Conservation (phyloP, 2,888 invertebrate genomes). For the Apamea monoglypha region DNA sequence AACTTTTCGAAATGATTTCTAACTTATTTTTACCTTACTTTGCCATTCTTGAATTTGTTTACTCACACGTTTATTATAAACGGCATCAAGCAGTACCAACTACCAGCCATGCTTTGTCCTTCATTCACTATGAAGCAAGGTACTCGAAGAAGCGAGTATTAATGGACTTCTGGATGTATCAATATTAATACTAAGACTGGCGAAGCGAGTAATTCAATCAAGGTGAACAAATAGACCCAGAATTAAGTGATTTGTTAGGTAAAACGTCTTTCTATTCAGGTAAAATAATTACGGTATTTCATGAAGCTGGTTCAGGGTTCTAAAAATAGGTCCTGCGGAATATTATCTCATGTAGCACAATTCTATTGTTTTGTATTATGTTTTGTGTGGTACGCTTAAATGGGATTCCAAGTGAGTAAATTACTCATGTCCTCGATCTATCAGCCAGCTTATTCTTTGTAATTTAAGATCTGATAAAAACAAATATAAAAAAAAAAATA, state of each 20-base stretch:
- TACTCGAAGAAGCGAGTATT: constrained; percentile 21
- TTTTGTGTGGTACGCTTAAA: not conserved
- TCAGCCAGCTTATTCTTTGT: not conserved
- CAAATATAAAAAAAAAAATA: not conserved
- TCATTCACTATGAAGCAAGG: constrained; percentile 5
- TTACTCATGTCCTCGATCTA: not conserved
- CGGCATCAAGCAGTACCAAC: not conserved
- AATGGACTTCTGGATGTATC: constrained; percentile 53
- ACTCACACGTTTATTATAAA: not conserved
- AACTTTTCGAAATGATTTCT: not conserved
- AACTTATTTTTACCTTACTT: not conserved
- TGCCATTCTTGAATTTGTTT: not conserved
- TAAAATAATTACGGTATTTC: constrained; percentile 38
- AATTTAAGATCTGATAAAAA: not conserved
- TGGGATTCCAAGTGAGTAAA: not conserved
- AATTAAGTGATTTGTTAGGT: constrained; percentile 55
- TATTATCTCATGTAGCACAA: constrained; percentile 14
- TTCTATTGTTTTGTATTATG: constrained; percentile 1
- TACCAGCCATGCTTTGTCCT: not conserved
- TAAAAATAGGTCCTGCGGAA: constrained; percentile 27
- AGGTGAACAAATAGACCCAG: constrained; percentile 51
- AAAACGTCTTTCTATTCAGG: constrained; percentile 45
- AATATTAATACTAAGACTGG: constrained; percentile 48
- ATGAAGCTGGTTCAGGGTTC: constrained; percentile 29
- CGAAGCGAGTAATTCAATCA: constrained; percentile 57